Percentiles rank a stretch among this genome's conserved stretches.
Conservation (phyloP, 2,797 vertebrate species). For the Heteromormyrus szaboi region DNA sequence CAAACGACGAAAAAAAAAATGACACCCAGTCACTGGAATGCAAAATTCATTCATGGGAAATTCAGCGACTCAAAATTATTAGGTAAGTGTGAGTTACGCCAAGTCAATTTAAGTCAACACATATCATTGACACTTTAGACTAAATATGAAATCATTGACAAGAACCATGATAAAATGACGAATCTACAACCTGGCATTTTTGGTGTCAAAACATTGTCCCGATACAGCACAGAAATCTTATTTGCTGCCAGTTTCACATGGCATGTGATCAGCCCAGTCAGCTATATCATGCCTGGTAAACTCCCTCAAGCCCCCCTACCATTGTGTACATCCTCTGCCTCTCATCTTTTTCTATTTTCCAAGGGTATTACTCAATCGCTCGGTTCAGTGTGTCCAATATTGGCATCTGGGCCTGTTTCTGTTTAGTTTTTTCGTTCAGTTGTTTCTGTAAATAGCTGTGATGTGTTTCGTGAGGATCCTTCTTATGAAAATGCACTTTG, state of each 20-base stretch:
- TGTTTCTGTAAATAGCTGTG: not conserved
- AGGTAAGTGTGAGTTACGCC: not conserved
- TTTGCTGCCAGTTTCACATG: not conserved
- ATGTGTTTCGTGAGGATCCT: not conserved
- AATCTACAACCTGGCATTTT: not conserved
- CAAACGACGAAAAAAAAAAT: not conserved
- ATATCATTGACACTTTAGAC: not conserved
- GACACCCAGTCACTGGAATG: not conserved
- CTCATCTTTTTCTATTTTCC: not conserved
- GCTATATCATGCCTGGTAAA: not conserved
- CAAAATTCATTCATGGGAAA: not conserved
- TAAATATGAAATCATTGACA: not conserved
- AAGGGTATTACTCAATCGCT: not conserved
- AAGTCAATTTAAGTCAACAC: not conserved
- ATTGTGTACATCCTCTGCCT: conserved; percentile 5
- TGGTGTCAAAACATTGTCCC: not conserved
- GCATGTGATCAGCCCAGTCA: not conserved
- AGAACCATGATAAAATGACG: not conserved
- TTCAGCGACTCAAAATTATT: not conserved
- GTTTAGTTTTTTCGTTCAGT: not conserved
- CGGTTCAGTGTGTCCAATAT: not conserved
- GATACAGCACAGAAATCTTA: not conserved
- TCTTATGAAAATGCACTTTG: not conserved
- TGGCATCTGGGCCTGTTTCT: not conserved
- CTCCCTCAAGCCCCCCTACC: not conserved